Evolutionary conservation across 2,797 vertebrate genomes (phyloP).

Genomic region (Jordanella pulchra): DNA sequence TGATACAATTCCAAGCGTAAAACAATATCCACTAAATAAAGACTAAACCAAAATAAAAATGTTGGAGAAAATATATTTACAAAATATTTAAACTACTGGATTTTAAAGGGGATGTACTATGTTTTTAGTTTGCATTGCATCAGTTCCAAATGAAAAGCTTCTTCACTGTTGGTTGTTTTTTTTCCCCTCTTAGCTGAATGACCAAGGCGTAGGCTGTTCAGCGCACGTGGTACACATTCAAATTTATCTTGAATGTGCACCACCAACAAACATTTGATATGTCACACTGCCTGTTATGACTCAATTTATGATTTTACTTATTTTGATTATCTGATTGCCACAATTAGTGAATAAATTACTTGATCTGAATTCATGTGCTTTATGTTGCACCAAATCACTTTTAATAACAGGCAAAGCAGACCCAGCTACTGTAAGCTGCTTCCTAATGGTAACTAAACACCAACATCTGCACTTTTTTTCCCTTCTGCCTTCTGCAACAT

Average conservation of each 20-base stretch:
- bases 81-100: background rate
- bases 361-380: conserved; percentile 1
- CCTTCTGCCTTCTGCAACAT: conserved; percentile 5
- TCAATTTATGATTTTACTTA: background rate
- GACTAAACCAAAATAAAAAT: background rate
- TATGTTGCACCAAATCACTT: background rate
- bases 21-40: background rate
- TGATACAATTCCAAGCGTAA: background rate
- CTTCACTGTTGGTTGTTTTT: background rate
- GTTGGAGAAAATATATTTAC: background rate
- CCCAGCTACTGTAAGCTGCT: conserved; percentile 7
- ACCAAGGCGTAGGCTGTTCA: background rate
- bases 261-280: background rate
- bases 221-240: too few relatives aligned
- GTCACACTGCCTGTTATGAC: background rate
- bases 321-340: background rate
- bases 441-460: conserved; percentile 9
- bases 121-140: background rate
- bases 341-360: background rate
- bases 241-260: background rate
- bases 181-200: background rate
- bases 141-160: background rate
- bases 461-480: conserved; percentile 3
- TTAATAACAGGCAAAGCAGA: background rate
- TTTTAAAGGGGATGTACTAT: background rate